Conservation (phyloP, 1,140 invertebrate species). For the Drosophila parvula region DNA sequence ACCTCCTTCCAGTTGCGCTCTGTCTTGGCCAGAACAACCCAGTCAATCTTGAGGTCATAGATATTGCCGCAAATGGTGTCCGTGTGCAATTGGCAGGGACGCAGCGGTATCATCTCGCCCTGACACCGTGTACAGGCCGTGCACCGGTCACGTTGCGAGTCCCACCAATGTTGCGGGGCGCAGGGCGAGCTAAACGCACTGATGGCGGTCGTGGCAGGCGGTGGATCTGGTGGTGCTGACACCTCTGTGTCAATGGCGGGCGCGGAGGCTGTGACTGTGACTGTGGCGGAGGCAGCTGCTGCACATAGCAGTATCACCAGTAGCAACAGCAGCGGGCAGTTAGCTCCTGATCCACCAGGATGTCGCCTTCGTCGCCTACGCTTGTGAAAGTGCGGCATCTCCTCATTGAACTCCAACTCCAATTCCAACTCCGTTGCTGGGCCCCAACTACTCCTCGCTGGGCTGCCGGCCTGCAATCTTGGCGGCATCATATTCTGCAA, state of each 20-base stretch:
- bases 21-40: constrained; percentile 77
- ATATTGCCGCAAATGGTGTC: constrained; percentile 82
- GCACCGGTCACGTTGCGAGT: constrained; percentile 69
- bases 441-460: too few relatives aligned
- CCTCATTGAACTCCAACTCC: constrained; percentile 3
- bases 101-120: constrained; percentile 75
- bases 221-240: neutral
- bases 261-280: constrained; percentile 17
- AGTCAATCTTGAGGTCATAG: constrained; percentile 82
- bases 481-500: constrained; percentile 66
- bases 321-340: constrained; percentile 29
- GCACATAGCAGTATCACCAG: constrained; percentile 12
- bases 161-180: constrained; percentile 81
- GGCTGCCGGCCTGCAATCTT: constrained; percentile 36
- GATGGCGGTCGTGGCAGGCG: neutral
- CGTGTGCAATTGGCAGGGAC: constrained; percentile 80
- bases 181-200: constrained; percentile 57
- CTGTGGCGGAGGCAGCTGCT: constrained; percentile 12
- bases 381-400: constrained; percentile 57
- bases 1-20: constrained; percentile 82
- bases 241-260: constrained; percentile 17
- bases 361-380: constrained; percentile 57
- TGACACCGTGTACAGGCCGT: constrained; percentile 77
- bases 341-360: neutral
- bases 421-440: constrained; percentile 11